These are phyloP conservation scores for Lichenostomus cassidix DNA, from an alignment of 2,113 vertebrate genomes.

Conservation along the genomic window DNA sequence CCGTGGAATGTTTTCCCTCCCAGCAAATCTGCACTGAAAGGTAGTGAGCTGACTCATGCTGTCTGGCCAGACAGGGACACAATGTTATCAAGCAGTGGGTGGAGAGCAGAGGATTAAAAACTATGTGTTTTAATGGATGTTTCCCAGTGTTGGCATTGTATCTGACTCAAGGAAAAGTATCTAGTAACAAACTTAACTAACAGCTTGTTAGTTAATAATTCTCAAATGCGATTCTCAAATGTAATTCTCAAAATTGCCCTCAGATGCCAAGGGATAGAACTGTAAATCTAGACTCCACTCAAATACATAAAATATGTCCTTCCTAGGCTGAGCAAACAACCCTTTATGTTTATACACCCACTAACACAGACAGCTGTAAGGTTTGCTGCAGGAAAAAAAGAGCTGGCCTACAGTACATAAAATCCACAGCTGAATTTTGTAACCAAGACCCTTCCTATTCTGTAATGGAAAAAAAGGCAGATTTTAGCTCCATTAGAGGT, in stretches of 20 bases:
- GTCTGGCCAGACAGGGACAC: background rate
- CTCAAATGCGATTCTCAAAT: background rate
- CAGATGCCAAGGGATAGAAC: background rate
- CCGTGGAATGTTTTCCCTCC: background rate
- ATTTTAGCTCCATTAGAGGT: background rate
- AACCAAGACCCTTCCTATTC: background rate
- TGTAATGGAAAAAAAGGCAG: accelerated
- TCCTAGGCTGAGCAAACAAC: background rate
- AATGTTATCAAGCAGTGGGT: background rate
- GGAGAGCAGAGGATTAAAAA: background rate
- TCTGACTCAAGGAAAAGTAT: background rate
- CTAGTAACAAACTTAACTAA: background rate
- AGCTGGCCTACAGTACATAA: background rate
- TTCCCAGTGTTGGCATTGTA: background rate
- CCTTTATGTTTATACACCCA: background rate
- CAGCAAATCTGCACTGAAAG: background rate
- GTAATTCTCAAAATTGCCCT: background rate
- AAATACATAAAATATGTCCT: background rate
- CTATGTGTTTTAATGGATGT: background rate
- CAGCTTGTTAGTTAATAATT: background rate
- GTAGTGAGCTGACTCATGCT: constrained; percentile 9
- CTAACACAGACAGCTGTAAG: background rate
- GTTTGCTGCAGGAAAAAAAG: background rate
- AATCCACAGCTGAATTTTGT: background rate
- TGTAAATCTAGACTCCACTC: background rate